phyloP scores from a whole-genome alignment of 2,113 vertebrate species.

The Shinisaurus crocodilurus region DNA sequence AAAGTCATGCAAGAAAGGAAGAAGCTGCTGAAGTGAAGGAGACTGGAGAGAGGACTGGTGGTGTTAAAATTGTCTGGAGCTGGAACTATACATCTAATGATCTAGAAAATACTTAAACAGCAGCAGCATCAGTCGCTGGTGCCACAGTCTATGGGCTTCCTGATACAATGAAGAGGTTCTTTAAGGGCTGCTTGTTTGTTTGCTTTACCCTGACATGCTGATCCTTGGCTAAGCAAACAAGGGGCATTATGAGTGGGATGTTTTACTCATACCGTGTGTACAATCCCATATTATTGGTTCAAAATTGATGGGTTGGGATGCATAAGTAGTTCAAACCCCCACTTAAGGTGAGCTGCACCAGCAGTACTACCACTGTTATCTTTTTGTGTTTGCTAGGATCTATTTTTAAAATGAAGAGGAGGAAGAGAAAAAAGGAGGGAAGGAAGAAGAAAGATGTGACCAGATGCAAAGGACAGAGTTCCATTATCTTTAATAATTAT shows the following conservation, averaged over 20 bases:
- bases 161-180: not conserved
- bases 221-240: not conserved
- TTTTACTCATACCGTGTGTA: not conserved
- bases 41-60: conserved; percentile 6
- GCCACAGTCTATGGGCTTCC: not conserved
- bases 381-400: not conserved
- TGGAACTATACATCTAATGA: not conserved
- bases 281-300: not conserved
- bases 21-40: not conserved
- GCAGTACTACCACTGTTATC: not conserved
- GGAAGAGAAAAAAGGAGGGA: too few relatives aligned
- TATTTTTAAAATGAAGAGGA: not conserved
- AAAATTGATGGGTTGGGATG: not conserved
- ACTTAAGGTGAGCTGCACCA: too few relatives aligned
- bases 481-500: not conserved
- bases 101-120: conserved; percentile 10
- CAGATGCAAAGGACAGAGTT: not conserved
- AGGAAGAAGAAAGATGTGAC: not conserved
- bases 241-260: not conserved
- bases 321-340: not conserved
- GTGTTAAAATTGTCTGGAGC: not conserved
- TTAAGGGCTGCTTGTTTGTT: not conserved
- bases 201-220: not conserved
- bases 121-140: not conserved
- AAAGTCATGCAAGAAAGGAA: not conserved